Base-by-base conservation (phyloP, 2,113 vertebrate species). In the Eclectus roratus region DNA sequence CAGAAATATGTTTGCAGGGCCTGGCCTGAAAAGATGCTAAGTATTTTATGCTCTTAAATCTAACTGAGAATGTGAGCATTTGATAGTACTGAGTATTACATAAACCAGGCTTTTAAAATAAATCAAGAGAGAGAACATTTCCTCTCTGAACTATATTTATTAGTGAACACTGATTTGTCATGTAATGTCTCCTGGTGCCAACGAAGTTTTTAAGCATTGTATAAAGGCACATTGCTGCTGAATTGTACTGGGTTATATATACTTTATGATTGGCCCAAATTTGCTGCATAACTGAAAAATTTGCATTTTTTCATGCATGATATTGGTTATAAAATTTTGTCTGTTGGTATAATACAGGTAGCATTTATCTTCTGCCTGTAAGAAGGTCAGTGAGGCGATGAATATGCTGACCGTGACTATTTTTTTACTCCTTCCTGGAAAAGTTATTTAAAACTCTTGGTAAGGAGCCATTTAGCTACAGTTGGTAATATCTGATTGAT, bases 101-200 rank as follows among this genome's bases (percentile, higher is more conserved):
- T 66, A 58, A 52, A 72, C 86, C 9, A 63, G 39, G 68, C 33
- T 17, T 80, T 80, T 91, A 47, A 60, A 90, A 82, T 53, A 79
- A 92, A 69, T 69, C 19, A 58, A 89, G 74, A 74, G 31, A 91
- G 68, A 85, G 73, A 97, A 87, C 53, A 47, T 19, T 33, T 96
- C 96, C 28, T 20, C 94, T 81, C 90, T 95, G 72, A 93, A 94
- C 63, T 47, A 1, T 82, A 72, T 81, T 88, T 91, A 76, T 87
- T 93, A 92, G 24, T 58, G 58, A 96, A 87, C 17, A 52, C 21
- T 94, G 74, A 17, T 85, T 96, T 84, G 29, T 84, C 50, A 37
- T 89, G 80, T 88, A 80, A 58, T 55, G 6, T 96, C 95, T 88
- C 65, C 89, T 79, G 56, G 47, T 53, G 68, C 14, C 47, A 55